Conservation (phyloP, 2,797 vertebrate species). For the Arctocebus calabarensis region DNA sequence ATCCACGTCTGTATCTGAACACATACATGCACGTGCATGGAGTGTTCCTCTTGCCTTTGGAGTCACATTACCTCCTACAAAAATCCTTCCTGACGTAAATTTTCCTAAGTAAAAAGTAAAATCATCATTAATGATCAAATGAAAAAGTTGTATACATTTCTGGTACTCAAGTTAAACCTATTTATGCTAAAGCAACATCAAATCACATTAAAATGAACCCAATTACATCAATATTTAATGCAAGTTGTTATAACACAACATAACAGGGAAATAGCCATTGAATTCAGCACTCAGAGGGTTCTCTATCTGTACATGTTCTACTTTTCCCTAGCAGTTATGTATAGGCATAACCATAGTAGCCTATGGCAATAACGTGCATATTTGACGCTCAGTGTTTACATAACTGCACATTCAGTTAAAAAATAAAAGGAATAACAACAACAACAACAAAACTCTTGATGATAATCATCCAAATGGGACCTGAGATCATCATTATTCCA, state of each 20-base stretch:
- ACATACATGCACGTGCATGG: not conserved
- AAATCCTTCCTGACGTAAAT: not conserved
- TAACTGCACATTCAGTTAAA: not conserved
- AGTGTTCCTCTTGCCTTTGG: not conserved
- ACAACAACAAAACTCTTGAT: not conserved
- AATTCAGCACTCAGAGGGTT: not conserved
- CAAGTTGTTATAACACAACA: not conserved
- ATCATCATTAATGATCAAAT: conserved; percentile 29
- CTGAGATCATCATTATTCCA: not conserved
- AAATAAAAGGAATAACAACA: not conserved
- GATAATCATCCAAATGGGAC: not conserved
- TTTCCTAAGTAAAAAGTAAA: conserved; percentile 35
- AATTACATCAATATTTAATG: conserved; percentile 3
- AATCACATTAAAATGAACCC: conserved; percentile 44
- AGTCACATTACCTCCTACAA: not conserved
- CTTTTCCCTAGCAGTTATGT: not conserved
- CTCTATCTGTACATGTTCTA: not conserved
- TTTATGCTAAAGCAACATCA: not conserved
- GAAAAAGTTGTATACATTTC: not conserved
- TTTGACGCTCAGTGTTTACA: not conserved
- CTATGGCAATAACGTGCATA: not conserved
- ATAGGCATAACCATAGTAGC: not conserved
- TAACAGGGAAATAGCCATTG: conserved; percentile 30
- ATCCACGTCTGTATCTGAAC: conserved; percentile 2
- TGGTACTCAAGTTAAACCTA: not conserved